Conservation (phyloP, 1,140 invertebrate species). For the Atopsyche davidsoni region DNA sequence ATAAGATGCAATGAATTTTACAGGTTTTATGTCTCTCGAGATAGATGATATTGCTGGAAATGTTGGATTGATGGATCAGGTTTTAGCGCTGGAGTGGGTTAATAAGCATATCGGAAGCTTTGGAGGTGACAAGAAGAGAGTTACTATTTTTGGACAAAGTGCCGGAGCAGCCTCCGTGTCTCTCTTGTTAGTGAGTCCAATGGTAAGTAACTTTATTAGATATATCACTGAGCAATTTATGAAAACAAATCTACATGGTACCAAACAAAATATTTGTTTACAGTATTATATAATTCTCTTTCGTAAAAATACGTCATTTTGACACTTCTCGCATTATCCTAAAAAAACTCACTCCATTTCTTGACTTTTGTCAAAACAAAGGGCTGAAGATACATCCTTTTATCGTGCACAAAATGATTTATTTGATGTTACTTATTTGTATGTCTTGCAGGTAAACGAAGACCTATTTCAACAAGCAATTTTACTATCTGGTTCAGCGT, state of each 20-base stretch:
- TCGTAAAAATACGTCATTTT: too few species aligned
- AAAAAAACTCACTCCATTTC: too few species aligned
- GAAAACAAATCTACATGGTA: too few species aligned
- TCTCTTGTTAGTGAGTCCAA: slow-evolving; percentile 16
- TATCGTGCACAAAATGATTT: too few species aligned
- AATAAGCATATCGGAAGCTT: slow-evolving; percentile 28
- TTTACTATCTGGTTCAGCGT: slow-evolving; percentile 18
- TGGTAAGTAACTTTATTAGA: slow-evolving; percentile 5
- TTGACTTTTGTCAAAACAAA: too few species aligned
- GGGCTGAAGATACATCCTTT: too few species aligned
- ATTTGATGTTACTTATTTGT: too few species aligned
- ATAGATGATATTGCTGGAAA: slow-evolving; percentile 26
- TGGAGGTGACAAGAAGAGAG: slow-evolving; percentile 26
- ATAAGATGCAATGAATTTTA: too few species aligned
- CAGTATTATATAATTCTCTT: too few species aligned
- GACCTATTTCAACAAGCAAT: slow-evolving; percentile 25
- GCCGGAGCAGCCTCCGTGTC: slow-evolving; percentile 31
- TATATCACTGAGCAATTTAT: neutral
- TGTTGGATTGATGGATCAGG: slow-evolving; percentile 27
- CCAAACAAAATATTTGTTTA: too few species aligned
- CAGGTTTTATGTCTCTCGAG: slow-evolving; percentile 20
- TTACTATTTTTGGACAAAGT: slow-evolving; percentile 29
- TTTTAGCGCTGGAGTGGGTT: slow-evolving; percentile 27
- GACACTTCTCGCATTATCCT: too few species aligned
- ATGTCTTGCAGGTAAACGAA: slow-evolving; percentile 15